phyloP scores from a whole-genome alignment of 2,113 vertebrate genomes.

The Chinchilla lanigera region DNA sequence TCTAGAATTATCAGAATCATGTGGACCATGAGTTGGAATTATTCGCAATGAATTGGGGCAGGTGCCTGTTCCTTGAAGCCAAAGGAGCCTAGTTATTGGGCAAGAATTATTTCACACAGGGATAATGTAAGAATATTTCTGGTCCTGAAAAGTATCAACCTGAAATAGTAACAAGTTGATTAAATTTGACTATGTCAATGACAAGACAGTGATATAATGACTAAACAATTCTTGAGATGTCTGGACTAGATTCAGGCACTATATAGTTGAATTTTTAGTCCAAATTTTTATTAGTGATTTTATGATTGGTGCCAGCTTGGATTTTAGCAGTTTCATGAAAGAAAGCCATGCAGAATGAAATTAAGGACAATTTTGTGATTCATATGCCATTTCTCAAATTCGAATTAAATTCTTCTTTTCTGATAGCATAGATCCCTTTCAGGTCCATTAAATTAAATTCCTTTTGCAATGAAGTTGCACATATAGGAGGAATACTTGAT shows the following conservation, averaged over 20 bases:
- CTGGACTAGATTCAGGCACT: neutral
- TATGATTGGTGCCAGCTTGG: neutral
- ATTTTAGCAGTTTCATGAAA: constrained; percentile 36
- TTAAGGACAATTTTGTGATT: constrained; percentile 37
- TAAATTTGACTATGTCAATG: constrained; percentile 34
- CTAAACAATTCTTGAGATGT: neutral
- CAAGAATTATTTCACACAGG: constrained; percentile 24
- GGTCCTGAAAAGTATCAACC: constrained; percentile 36
- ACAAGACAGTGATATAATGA: neutral
- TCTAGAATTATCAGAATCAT: constrained; percentile 44
- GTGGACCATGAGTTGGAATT: neutral
- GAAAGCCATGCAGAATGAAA: constrained; percentile 18
- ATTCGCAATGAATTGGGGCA: constrained; percentile 8
- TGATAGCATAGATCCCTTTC: constrained; percentile 41
- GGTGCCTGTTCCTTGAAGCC: neutral
- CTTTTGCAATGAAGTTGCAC: neutral
- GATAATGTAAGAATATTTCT: constrained; percentile 51
- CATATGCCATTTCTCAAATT: constrained; percentile 46
- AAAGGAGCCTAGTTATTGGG: constrained; percentile 33
- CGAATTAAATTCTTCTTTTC: constrained; percentile 40
- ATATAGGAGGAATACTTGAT: neutral
- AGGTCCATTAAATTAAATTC: constrained; percentile 53
- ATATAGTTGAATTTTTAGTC: neutral
- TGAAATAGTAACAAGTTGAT: constrained; percentile 42
- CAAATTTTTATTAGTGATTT: neutral